Evolutionary conservation across 2,113 vertebrate genomes (phyloP).

Genomic region (Pluvialis apricaria): DNA sequence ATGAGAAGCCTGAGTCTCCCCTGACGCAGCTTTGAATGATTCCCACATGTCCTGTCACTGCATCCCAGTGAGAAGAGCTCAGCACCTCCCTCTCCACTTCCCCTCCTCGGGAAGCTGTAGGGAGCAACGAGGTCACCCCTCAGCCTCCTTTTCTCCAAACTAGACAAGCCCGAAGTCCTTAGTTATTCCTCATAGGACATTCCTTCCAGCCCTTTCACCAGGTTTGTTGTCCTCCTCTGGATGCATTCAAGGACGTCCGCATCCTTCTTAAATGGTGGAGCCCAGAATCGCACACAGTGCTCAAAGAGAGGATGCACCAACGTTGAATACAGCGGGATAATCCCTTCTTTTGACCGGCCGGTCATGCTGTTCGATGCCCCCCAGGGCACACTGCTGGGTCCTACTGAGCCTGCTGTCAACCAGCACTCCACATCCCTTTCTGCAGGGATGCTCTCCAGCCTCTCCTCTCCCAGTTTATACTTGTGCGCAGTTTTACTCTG

Average conservation of each 20-base stretch:
- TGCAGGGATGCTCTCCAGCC: not conserved
- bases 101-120: not conserved
- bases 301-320: not conserved
- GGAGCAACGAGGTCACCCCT: not conserved
- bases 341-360: not conserved
- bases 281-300: not conserved
- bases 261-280: not conserved
- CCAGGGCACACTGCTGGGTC: not conserved
- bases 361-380: not conserved
- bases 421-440: not conserved
- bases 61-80: not conserved
- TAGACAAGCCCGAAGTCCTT: not conserved
- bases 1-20: not conserved
- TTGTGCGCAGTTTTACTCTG: rapidly evolving
- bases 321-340: not conserved
- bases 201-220: not conserved
- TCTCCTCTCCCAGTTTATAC: not conserved
- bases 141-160: not conserved
- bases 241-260: not conserved
- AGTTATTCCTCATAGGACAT: not conserved
- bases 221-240: not conserved
- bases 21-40: rapidly evolving
- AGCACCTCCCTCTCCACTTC: not conserved
- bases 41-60: rapidly evolving
- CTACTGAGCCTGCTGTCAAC: too few species aligned